Base-by-base conservation (phyloP, 2,888 invertebrate species). In the Hirtodrosophila histrioides region DNA sequence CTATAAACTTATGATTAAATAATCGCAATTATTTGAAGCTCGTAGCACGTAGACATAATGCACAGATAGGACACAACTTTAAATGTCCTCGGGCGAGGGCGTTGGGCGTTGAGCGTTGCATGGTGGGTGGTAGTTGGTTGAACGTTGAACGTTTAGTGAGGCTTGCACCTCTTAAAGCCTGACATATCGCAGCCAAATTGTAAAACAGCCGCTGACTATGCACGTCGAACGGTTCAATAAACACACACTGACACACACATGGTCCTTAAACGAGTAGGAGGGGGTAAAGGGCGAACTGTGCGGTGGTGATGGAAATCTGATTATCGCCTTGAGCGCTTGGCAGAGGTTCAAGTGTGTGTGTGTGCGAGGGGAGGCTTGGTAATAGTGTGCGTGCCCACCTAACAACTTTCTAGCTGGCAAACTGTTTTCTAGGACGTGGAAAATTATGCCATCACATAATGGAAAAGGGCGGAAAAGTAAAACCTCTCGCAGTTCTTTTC, bases 321-420 rank as follows among this genome's bases (percentile, higher is more conserved):
- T 86, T 82, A 82, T 69, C 75, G 82, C 82, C 80, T 70, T 69
- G 56, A 85, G 75, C 75, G 78, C 63, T 69, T 66, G 56, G 43
- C 66, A 65, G 39, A 29, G 64, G 50, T 43, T 76, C 60, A 53
- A 56, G 45, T 50, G 54, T 57, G 46, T 57, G 31, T 17, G 37
- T 29, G 7, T 31, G 12, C 7, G 9, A 7, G 9, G 24, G 10
- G n/a, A 2, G 23, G 9, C 9, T 11, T 7, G 17, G 3, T 4
- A 44, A 7, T 4, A 37, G 24, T 40, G 39, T 31, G 54, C 40
- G 45, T 53, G 57, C 48, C 17, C 17, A 1, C 36, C 39, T 12
- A 10, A 31, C 7, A 11, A 33, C 24, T 4, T 1, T 23, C 23
- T 8, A 39, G 41, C 46, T 29, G 48, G 49, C 40, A 68, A 55